Evolutionary conservation across 2,888 invertebrate species (phyloP).

Genomic region (Xestia ashworthii): DNA sequence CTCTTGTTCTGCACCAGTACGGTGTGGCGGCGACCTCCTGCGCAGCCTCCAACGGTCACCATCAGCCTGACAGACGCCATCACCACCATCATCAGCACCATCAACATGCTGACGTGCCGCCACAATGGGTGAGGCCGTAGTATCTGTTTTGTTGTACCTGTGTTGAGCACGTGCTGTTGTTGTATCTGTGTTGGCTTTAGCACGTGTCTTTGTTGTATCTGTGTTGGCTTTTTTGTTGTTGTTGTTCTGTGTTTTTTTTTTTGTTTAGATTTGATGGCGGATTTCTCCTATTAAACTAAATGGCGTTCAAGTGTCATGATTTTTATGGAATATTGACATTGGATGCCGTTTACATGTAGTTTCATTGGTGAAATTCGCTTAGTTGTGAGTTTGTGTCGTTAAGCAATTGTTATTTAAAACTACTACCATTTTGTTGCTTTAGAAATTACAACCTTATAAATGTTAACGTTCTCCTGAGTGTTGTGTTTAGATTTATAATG

Average conservation of each 20-base stretch:
- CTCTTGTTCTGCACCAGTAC: constrained; percentile 79
- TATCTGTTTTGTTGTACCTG: constrained; percentile 28
- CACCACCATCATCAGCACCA: constrained; percentile 85
- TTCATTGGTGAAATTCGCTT: neutral
- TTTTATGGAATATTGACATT: neutral
- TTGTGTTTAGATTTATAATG: no score
- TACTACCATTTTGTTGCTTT: neutral
- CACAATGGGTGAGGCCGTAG: constrained; percentile 81
- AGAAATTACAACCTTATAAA: neutral
- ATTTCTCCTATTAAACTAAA: neutral
- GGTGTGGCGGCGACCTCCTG: constrained; percentile 90
- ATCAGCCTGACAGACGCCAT: constrained; percentile 85
- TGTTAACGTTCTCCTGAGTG: no score
- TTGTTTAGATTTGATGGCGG: neutral
- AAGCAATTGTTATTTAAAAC: neutral
- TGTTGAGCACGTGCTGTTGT: constrained; percentile 5
- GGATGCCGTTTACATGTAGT: neutral
- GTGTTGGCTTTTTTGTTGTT: constrained; percentile 19
- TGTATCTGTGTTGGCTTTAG: constrained; percentile 14
- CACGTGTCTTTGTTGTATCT: constrained; percentile 19
- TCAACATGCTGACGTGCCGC: constrained; percentile 89
- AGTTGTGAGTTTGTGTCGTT: neutral
- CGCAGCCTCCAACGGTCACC: constrained; percentile 87
- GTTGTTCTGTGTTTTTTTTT: constrained; percentile 17
- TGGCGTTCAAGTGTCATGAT: neutral